Conservation (phyloP, 1,140 invertebrate genomes). For the Drosophila subpulchrella region DNA sequence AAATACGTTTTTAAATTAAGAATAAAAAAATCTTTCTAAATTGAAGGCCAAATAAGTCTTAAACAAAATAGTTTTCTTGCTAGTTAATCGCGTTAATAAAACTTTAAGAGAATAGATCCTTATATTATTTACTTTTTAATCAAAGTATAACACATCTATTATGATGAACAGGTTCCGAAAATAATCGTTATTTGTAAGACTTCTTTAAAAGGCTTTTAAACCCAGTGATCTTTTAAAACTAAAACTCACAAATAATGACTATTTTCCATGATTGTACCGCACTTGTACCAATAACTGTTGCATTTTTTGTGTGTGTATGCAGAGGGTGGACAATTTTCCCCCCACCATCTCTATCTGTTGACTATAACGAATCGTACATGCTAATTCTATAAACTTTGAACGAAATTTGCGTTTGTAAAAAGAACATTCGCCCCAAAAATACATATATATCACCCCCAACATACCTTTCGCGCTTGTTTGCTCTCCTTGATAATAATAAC, state of each 20-base stretch:
- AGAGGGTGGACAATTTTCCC: slow-evolving; percentile 32
- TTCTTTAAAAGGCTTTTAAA: too few relatives aligned
- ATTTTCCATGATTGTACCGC: not conserved
- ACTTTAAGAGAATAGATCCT: too few relatives aligned
- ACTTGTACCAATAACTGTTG: slow-evolving; percentile 22
- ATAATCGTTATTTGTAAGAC: too few relatives aligned
- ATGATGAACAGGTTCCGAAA: too few relatives aligned
- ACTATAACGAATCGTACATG: slow-evolving; percentile 31
- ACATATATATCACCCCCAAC: slow-evolving; percentile 14
- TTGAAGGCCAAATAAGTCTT: too few relatives aligned
- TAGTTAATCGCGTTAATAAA: too few relatives aligned
- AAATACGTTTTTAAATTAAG: too few relatives aligned
- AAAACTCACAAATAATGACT: too few relatives aligned
- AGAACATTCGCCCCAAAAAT: slow-evolving; percentile 19
- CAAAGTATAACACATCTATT: not conserved
- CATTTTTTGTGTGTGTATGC: slow-evolving; percentile 44
- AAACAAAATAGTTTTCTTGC: too few relatives aligned
- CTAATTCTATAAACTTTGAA: slow-evolving; percentile 33
- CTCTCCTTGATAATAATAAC: slow-evolving; percentile 51
- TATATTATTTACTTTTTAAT: not conserved
- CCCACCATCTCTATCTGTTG: slow-evolving; percentile 31
- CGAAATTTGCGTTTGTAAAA: slow-evolving; percentile 37
- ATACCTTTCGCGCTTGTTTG: slow-evolving; percentile 61
- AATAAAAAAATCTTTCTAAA: too few relatives aligned
- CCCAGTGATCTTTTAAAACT: too few relatives aligned